Base-by-base conservation (phyloP, 2,888 invertebrate species). In the Meiosimyza platycephala region DNA sequence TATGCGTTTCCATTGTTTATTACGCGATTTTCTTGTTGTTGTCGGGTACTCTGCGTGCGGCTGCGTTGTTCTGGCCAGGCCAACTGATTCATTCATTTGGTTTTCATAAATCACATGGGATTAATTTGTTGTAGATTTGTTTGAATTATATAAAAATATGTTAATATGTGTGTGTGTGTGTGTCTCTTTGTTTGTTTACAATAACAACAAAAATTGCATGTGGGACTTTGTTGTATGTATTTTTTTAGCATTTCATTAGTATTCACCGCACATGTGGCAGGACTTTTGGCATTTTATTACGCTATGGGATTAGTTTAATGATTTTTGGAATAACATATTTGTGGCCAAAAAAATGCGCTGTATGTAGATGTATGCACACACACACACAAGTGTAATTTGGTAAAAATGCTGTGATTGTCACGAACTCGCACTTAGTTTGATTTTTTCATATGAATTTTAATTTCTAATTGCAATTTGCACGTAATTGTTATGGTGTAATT, bases 21-120 rank as follows among this genome's bases (percentile, higher is more conserved):
- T 40, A 40, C 40, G 40, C 40, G 40, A 40, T 28, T 28, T 28
- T 3, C 28, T 28, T 28, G 40, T 9, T 40, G 6, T 9, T 40
- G 40, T 40, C 9, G 40, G 40, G 28, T 28, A 28, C 28, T 3
- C 40, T 40, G 40, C 40, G 40, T 40, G 40, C 9, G 40, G 7
- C 40, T 7, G 40, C 6, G 40, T 40, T 40, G 28, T 7, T 2
- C 40, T 40, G 40, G 40, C 40, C 9, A 9, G 40, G 40, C 40
- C 22, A 22, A 22, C 22, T 40, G 40, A 40, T 40, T 40, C 40
- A 33, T 66, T 54, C 54, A 67, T 55, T 63, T 40, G 48, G 48
- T 9, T 63, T 64, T 67, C 55, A 55, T 54, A 67, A 67, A 67
- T 67, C 66, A 67, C 28, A 16, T 40, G 66, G 66, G 66, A 67